These are phyloP conservation scores for Pocillopora verrucosa DNA, from an alignment of 64 coral and sea anemone species.

Conservation along the genomic window DNA sequence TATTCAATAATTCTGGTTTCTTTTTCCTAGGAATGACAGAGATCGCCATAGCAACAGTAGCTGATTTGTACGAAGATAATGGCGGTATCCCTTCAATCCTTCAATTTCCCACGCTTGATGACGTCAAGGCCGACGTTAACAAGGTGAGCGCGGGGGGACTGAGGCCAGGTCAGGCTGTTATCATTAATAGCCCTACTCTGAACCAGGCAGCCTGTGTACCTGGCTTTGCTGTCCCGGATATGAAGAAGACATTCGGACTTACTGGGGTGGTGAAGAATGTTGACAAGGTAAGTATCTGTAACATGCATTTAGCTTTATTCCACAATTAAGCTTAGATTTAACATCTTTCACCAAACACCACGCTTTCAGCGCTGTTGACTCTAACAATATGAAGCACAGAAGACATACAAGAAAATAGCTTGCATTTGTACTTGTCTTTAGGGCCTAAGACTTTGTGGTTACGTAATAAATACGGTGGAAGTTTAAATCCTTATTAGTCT, in stretches of 20 bases:
- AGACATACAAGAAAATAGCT: too few species aligned
- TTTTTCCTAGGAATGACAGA: conserved; percentile 83
- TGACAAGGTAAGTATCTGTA: conserved; percentile 63
- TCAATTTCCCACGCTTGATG: conserved; percentile 79
- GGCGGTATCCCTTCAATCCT: conserved; percentile 79
- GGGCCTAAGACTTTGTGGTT: too few species aligned
- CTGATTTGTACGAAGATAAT: conserved; percentile 91
- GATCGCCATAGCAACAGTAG: conserved; percentile 90
- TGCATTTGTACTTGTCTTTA: too few species aligned
- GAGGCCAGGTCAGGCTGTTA: conserved; percentile 75
- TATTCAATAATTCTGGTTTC: background rate
- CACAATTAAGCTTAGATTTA: background rate
- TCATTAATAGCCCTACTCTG: conserved; percentile 46
- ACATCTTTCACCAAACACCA: too few species aligned
- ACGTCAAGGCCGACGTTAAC: conserved; percentile 87
- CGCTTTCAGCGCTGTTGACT: too few species aligned
- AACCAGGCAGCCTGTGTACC: conserved; percentile 55
- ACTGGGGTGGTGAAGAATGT: conserved; percentile 79
- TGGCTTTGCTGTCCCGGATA: conserved; percentile 80
- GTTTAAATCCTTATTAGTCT: background rate
- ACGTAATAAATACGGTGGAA: background rate
- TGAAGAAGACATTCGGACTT: conserved; percentile 94
- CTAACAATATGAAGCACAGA: too few species aligned
- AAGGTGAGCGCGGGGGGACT: conserved; percentile 74
- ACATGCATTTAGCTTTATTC: background rate